These are phyloP conservation scores for Erpetoichthys calabaricus DNA, from an alignment of 2,797 vertebrate species.

Conservation along the genomic window DNA sequence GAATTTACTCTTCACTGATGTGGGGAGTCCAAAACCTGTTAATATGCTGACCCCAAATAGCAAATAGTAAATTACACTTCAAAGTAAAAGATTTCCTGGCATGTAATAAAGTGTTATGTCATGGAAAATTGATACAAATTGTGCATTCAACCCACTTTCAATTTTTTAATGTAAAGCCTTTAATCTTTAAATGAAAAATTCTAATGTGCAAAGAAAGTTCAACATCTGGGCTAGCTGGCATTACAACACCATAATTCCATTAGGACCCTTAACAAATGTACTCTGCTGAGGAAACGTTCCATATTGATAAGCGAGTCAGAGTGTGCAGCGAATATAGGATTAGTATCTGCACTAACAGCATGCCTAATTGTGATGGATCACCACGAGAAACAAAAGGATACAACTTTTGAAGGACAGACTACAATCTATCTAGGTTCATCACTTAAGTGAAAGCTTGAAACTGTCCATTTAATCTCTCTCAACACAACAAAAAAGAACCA, in stretches of 20 bases:
- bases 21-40: not conserved
- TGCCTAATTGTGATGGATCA: conserved; percentile 16
- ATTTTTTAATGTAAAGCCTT: conserved; percentile 24
- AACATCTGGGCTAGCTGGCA: conserved; percentile 34
- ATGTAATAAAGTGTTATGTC: conserved; percentile 1
- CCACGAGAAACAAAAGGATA: conserved; percentile 12
- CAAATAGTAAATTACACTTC: not conserved
- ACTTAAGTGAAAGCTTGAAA: conserved; percentile 34
- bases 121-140: conserved; percentile 1
- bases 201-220: conserved; percentile 18
- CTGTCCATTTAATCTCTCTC: conserved; percentile 26
- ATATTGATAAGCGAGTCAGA: conserved; percentile 35
- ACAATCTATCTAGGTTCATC: conserved; percentile 29
- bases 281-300: conserved; percentile 27
- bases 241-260: conserved; percentile 42
- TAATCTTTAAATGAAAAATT: conserved; percentile 14
- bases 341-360: conserved; percentile 17
- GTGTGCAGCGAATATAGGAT: conserved; percentile 31
- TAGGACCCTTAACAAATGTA: conserved; percentile 40
- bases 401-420: conserved; percentile 28
- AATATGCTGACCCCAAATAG: not conserved
- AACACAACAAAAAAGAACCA: conserved; percentile 6
- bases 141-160: conserved; percentile 4
- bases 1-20: not conserved
- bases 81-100: conserved; percentile 4